A percentile compares a stretch with the other conserved stretches of the same genome.
phyloP scores from a whole-genome alignment of 92 coral and sea anemone genomes.

The Zoanthus solanderi region DNA sequence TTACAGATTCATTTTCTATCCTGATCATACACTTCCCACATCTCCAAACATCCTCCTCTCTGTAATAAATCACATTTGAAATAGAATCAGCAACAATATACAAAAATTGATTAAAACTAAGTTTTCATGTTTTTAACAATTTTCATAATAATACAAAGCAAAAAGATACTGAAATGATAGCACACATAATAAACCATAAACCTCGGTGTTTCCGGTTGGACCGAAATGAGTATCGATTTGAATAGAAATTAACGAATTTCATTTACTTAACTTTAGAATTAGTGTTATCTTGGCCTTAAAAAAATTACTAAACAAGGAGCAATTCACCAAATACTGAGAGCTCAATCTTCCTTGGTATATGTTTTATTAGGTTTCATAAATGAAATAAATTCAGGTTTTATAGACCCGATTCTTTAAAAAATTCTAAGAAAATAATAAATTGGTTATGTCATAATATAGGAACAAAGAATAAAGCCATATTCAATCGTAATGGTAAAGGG shows the following conservation, averaged over 20 bases:
- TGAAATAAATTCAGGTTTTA: background rate
- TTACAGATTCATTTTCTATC: slow-evolving; percentile 55
- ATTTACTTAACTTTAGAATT: background rate
- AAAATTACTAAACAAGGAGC: background rate
- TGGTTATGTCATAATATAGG: background rate
- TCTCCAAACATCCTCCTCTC: slow-evolving; percentile 45
- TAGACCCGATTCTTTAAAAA: background rate
- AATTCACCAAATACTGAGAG: background rate
- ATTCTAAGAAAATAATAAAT: background rate
- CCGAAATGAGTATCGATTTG: background rate
- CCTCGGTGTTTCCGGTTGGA: background rate
- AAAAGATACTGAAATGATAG: background rate
- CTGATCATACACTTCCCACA: slow-evolving; percentile 50
- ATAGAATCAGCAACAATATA: background rate
- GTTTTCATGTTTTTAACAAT: background rate
- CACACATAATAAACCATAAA: background rate
- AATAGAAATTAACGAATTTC: background rate
- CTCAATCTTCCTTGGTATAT: slow-evolving; percentile 9
- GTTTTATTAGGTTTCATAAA: background rate
- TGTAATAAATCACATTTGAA: background rate
- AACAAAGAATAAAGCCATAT: background rate
- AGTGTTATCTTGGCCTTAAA: background rate
- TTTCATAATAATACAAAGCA: background rate
- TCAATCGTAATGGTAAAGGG: background rate
- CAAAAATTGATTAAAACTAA: background rate